phyloP scores from a whole-genome alignment of 2,113 vertebrate species.

The Atractosteus spatula region DNA sequence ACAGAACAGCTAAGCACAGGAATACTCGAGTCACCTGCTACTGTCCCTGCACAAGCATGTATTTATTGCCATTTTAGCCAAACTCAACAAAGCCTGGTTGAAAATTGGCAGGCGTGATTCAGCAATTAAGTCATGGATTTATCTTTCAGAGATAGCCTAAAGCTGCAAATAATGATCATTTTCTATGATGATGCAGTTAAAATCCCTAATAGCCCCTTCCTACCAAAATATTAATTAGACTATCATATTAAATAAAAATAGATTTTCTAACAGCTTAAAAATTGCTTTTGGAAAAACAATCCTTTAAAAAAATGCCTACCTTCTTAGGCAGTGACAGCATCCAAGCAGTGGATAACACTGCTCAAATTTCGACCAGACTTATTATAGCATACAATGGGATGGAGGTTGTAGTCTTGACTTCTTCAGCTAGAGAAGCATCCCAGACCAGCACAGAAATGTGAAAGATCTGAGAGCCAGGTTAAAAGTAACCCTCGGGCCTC shows the following conservation, averaged over 20 bases:
- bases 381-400: no score
- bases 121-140: slow-evolving; percentile 3
- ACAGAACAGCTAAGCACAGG: neutral
- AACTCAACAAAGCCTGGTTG: neutral
- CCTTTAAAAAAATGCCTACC: no score
- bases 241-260: slow-evolving; percentile 30
- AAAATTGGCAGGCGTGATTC: neutral
- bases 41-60: neutral
- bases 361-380: no score
- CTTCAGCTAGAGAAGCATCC: no score
- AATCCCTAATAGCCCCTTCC: neutral
- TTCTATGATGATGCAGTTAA: neutral
- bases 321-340: no score
- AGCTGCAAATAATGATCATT: slow-evolving; percentile 4
- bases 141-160: slow-evolving; percentile 11
- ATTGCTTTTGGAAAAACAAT: neutral
- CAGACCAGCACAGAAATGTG: no score
- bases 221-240: slow-evolving; percentile 26
- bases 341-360: no score
- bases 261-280: slow-evolving; percentile 45
- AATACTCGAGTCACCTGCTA: slow-evolving; percentile 1
- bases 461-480: no score
- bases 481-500: no score
- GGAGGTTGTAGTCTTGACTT: no score
- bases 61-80: neutral